A percentile compares a stretch with the other conserved stretches of the same genome.
Conservation (phyloP, 2,113 vertebrate species). For the Alethe diademata region DNA sequence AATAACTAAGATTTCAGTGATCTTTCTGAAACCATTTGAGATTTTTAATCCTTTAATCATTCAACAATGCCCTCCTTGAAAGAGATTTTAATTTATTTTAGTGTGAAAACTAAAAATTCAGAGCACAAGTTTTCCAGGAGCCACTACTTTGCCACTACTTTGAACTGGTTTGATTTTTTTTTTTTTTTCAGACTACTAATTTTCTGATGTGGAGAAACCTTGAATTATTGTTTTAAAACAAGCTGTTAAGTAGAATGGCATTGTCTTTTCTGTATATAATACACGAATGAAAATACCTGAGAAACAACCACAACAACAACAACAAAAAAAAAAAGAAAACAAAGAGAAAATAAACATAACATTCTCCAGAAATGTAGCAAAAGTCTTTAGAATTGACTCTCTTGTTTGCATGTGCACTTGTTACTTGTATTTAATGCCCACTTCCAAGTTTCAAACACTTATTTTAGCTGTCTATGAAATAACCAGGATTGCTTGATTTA, state of each 20-base stretch:
- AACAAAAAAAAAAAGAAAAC: background rate
- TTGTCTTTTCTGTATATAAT: constrained; percentile 61
- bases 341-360: constrained; percentile 37
- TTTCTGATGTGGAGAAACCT: constrained; percentile 2
- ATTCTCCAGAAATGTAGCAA: constrained; percentile 14
- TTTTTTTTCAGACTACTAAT: background rate
- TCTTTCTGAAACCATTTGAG: background rate
- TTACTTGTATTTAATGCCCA: background rate
- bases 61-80: constrained; percentile 9
- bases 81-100: constrained; percentile 63
- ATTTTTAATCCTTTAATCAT: background rate
- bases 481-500: background rate
- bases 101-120: constrained; percentile 42
- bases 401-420: background rate
- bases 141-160: constrained; percentile 16
- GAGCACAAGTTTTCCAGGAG: constrained; percentile 56
- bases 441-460: background rate
- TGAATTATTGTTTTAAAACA: constrained; percentile 55
- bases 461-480: background rate
- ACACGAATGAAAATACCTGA: constrained; percentile 21
- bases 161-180: background rate
- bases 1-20: constrained; percentile 23
- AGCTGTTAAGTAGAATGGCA: background rate
- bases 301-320: background rate
- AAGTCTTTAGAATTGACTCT: background rate